Percentiles rank a stretch among this genome's conserved stretches.
These are phyloP conservation scores for Microcebus tavaratra DNA, from an alignment of 2,113 vertebrate species.

Conservation along the genomic window DNA sequence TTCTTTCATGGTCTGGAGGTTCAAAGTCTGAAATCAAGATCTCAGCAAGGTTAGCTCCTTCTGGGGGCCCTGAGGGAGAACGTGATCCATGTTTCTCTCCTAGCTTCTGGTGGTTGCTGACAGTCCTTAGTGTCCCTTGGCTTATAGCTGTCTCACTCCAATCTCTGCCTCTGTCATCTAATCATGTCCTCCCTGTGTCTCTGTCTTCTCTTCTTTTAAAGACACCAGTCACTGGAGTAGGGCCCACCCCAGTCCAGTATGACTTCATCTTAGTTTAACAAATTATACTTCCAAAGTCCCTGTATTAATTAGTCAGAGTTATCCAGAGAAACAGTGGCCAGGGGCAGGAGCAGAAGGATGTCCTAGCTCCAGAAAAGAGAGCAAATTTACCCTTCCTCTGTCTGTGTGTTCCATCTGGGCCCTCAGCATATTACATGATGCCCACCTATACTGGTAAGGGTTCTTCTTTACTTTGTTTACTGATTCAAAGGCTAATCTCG, in stretches of 20 bases:
- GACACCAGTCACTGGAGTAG: background rate
- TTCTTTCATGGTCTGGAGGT: background rate
- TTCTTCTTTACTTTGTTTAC: background rate
- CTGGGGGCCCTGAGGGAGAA: background rate
- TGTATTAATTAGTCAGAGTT: background rate
- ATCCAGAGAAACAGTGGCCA: background rate
- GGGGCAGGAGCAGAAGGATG: too few species aligned
- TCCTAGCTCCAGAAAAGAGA: too few species aligned
- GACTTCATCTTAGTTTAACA: background rate
- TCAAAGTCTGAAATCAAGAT: background rate
- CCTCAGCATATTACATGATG: background rate
- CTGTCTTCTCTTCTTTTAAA: background rate
- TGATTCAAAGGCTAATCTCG: background rate
- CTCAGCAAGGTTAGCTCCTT: background rate
- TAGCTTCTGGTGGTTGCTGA: too few species aligned
- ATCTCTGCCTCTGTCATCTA: background rate
- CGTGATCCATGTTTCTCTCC: background rate
- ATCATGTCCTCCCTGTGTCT: background rate
- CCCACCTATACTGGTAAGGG: background rate
- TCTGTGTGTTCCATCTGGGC: background rate
- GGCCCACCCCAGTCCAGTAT: too few species aligned
- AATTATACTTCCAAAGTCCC: background rate
- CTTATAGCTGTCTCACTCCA: background rate
- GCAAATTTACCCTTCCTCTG: background rate
- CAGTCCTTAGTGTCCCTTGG: background rate